phyloP scores from a whole-genome alignment of 64 coral and sea anemone species.

The Stichodactyla helianthus region DNA sequence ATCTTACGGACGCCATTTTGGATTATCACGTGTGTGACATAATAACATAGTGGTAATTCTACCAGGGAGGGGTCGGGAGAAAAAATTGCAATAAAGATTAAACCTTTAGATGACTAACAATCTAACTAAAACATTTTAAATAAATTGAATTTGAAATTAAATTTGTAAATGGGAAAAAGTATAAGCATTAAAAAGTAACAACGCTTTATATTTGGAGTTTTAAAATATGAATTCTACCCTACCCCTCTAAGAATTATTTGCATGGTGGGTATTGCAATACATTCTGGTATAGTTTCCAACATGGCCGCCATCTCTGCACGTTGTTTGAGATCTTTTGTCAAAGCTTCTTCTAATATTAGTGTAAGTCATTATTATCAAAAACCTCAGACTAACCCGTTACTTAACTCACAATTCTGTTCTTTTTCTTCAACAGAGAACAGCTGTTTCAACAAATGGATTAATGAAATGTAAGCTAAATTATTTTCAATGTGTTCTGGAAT shows the following conservation, averaged over 20 bases:
- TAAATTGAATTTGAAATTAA: neutral
- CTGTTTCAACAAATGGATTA: slow-evolving; percentile 21
- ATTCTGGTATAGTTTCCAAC: slow-evolving; percentile 35
- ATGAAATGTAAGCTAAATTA: slow-evolving; percentile 32
- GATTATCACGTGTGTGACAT: slow-evolving; percentile 17
- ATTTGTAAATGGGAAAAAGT: neutral
- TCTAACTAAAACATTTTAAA: neutral
- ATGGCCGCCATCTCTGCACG: slow-evolving; percentile 64
- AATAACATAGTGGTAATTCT: neutral
- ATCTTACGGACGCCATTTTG: slow-evolving; percentile 68
- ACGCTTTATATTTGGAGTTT: neutral
- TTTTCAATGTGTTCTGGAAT: neutral
- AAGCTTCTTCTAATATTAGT: slow-evolving; percentile 26
- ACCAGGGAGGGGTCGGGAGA: slow-evolving; percentile 1
- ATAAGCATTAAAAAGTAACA: neutral
- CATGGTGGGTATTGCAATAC: neutral
- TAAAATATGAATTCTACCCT: neutral
- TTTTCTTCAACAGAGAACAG: slow-evolving; percentile 32
- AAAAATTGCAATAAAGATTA: neutral
- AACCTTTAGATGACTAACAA: neutral
- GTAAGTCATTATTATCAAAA: slow-evolving; percentile 8
- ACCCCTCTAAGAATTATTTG: neutral
- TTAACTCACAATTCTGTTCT: neutral
- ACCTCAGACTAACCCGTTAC: neutral
- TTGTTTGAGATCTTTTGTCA: slow-evolving; percentile 41